Evolutionary conservation across 1,140 invertebrate species (phyloP).

Genomic region (Drosophila tani): DNA sequence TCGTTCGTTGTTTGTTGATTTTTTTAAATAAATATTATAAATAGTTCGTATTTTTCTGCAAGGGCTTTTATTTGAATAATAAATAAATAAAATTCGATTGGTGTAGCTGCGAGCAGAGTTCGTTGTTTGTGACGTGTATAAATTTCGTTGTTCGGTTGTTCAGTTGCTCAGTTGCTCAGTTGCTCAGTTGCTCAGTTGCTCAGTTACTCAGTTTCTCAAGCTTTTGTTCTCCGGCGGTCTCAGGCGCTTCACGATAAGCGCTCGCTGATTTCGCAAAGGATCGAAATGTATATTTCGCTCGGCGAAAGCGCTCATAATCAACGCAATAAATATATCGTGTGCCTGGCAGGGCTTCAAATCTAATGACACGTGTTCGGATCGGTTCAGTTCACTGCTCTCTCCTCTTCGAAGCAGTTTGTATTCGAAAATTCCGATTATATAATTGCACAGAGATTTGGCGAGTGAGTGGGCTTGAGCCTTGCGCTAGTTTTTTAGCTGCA

Average conservation of each 20-base stretch:
- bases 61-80: conserved; percentile 33
- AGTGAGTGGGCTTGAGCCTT: conserved; percentile 51
- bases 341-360: conserved; percentile 27
- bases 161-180: conserved; percentile 17
- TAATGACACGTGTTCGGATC: conserved; percentile 39
- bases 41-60: conserved; percentile 46
- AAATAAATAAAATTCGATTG: conserved; percentile 56
- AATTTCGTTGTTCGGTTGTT: conserved; percentile 29
- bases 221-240: conserved; percentile 66
- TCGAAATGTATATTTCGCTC: conserved; percentile 62
- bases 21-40: conserved; percentile 1
- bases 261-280: conserved; percentile 74
- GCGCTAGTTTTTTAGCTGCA: conserved; percentile 59
- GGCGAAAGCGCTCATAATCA: conserved; percentile 73
- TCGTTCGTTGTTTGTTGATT: conserved; percentile 71
- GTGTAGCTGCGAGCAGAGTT: conserved; percentile 48
- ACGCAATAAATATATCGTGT: conserved; percentile 45
- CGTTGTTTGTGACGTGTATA: conserved; percentile 41
- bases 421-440: conserved; percentile 24
- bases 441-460: conserved; percentile 29
- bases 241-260: conserved; percentile 66
- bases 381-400: conserved; percentile 6
- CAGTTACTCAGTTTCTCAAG: not conserved
- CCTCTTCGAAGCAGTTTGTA: not conserved
- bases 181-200: not conserved